phyloP scores from a whole-genome alignment of 2,797 vertebrate species.

The Chrosomus eos region DNA sequence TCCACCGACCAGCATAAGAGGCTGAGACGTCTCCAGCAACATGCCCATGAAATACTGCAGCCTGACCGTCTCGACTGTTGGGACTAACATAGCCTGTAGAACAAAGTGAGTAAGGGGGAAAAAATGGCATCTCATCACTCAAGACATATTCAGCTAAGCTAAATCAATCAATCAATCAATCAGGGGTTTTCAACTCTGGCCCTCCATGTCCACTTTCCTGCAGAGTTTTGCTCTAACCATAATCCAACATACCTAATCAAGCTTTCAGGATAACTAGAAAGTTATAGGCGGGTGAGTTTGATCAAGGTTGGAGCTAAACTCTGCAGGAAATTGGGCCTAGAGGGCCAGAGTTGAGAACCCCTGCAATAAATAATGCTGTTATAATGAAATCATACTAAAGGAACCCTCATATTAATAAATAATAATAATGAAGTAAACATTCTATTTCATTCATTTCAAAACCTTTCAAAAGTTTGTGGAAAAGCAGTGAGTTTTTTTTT shows the following conservation, averaged over 20 bases:
- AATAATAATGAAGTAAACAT: neutral
- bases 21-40: conserved; percentile 80
- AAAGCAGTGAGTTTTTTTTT: neutral
- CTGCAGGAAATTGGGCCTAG: neutral
- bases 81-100: conserved; percentile 82
- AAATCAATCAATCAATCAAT: neutral
- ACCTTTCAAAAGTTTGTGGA: neutral
- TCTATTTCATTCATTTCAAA: neutral
- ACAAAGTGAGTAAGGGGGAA: conserved; percentile 44
- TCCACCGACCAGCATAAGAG: conserved; percentile 82
- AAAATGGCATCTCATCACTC: conserved; percentile 49
- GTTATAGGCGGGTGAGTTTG: neutral
- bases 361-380: neutral
- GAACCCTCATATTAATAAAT: neutral
- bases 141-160: neutral
- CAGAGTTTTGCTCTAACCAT: neutral
- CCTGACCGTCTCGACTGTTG: conserved; percentile 78
- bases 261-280: neutral
- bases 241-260: neutral
- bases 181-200: neutral
- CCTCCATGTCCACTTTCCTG: neutral
- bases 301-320: neutral
- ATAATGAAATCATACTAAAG: neutral
- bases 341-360: neutral
- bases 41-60: conserved; percentile 82